Conservation (phyloP, 1,140 invertebrate genomes). For the Agrypnia vestita region DNA sequence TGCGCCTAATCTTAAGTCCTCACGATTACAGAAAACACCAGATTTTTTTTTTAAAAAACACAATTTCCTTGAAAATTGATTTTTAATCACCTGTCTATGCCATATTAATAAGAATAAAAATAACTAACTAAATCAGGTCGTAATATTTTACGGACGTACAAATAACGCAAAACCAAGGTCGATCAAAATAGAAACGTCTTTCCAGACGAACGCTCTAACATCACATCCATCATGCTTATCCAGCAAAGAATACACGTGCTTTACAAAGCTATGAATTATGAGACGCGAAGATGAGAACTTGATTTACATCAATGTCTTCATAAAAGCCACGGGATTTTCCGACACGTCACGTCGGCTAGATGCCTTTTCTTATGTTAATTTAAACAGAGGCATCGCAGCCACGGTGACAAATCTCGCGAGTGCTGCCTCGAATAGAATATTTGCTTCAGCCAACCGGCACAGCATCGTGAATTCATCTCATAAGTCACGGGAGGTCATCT, state of each 20-base stretch:
- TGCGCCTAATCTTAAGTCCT: too few relatives aligned
- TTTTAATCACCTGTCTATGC: too few relatives aligned
- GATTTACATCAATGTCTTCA: slow-evolving; percentile 40
- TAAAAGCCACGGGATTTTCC: slow-evolving; percentile 15
- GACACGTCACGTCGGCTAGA: slow-evolving; percentile 35
- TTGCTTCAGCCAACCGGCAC: neutral
- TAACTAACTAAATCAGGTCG: too few relatives aligned
- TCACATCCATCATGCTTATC: slow-evolving; percentile 12
- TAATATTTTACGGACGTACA: neutral
- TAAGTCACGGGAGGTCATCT: too few relatives aligned
- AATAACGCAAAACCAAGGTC: neutral
- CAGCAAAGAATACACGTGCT: slow-evolving; percentile 21
- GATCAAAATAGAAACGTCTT: slow-evolving; percentile 28
- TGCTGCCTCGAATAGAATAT: neutral
- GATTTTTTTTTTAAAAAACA: too few relatives aligned
- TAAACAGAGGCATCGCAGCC: slow-evolving; percentile 31
- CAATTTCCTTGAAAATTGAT: too few relatives aligned
- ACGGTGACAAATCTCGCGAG: slow-evolving; percentile 46
- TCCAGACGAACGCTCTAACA: neutral
- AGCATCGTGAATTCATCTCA: neutral
- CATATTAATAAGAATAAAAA: too few relatives aligned
- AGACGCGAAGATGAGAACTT: slow-evolving; percentile 31
- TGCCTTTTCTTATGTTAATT: slow-evolving; percentile 45
- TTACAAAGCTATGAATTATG: slow-evolving; percentile 40
- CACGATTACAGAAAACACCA: too few relatives aligned